Percentiles rank a stretch among this genome's conserved stretches.
These are phyloP conservation scores for Neoitamus cyanurus DNA, from an alignment of 2,888 invertebrate genomes.

Conservation along the genomic window DNA sequence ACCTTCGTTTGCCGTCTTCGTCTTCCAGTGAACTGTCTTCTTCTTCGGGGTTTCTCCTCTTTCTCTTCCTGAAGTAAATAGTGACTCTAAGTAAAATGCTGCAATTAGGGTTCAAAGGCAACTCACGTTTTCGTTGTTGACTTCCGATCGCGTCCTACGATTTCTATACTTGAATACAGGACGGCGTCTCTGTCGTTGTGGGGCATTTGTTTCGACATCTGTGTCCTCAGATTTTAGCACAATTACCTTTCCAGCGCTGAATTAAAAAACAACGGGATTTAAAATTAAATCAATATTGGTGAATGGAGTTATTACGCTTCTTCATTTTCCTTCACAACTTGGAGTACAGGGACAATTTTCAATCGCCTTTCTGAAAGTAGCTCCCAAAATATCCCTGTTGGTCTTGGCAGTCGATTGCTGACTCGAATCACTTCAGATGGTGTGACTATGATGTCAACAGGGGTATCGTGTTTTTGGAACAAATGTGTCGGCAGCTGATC, in stretches of 20 bases:
- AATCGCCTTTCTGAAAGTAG: conserved; percentile 78
- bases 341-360: conserved; percentile 78
- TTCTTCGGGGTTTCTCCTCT: conserved; percentile 41
- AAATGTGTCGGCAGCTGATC: conserved; percentile 79
- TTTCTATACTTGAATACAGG: conserved; percentile 55
- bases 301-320: conserved; percentile 69
- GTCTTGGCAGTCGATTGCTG: conserved; percentile 71
- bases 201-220: conserved; percentile 72
- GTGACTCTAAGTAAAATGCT: background rate
- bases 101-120: background rate
- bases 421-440: conserved; percentile 81
- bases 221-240: conserved; percentile 77
- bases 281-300: background rate
- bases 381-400: conserved; percentile 83
- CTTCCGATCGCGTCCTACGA: conserved; percentile 60
- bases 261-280: background rate
- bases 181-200: conserved; percentile 67
- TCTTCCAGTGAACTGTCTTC: background rate
- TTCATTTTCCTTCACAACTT: conserved; percentile 75
- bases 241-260: conserved; percentile 72
- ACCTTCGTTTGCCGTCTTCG: conserved; percentile 61
- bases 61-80: conserved; percentile 47
- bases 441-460: conserved; percentile 87
- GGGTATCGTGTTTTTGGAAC: conserved; percentile 84
- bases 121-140: conserved; percentile 61